Base-by-base conservation (phyloP, 1,140 invertebrate genomes). In the Drosophila orosa region DNA sequence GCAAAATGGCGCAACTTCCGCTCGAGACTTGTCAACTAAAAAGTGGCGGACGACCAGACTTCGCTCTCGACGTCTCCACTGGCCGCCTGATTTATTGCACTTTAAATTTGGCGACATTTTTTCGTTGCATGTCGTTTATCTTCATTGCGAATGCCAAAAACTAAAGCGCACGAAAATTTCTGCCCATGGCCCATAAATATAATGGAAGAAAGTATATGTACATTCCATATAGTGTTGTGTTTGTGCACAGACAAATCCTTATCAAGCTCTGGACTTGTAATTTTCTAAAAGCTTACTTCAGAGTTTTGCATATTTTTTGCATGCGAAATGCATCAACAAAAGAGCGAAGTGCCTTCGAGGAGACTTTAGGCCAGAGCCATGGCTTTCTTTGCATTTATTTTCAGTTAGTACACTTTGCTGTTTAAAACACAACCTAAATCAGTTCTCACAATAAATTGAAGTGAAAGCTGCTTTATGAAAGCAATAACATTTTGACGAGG, bases 21-120 rank as follows among this genome's bases (percentile, higher is more conserved):
- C 71, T 44, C 39, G 66, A 80, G 71, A 74, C 61, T 63, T 66
- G 68, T 85, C 77, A 85, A 74, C 68, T 48, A 42, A 66, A 79
- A 52, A 58, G 57, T 63, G 75, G 63, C 78, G 69, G 67, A 73
- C 81, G 73, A 69, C 47, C 74, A 62, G 69, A 48, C 59, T 66
- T 65, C 44, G 50, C 39, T 44, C 67, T 37, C 8, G 60, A 58
- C 25, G 33, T 58, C 56, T 25, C 66, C 72, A 67, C 71, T 79
- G 75, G 83, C 67, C 72, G 79, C 45, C 71, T 87, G 83, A 86
- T 86, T 86, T 86, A 86, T 86, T 79, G 79, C 83, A 83, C 76
- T 86, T 86, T 87, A 86, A 86, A 86, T 83, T 87, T 69, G 71
- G 67, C 75, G 71, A 77, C 79, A 67, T 76, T 89, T 83, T 87